phyloP scores from a whole-genome alignment of 2,888 invertebrate genomes.

The Bellardia bayeri region DNA sequence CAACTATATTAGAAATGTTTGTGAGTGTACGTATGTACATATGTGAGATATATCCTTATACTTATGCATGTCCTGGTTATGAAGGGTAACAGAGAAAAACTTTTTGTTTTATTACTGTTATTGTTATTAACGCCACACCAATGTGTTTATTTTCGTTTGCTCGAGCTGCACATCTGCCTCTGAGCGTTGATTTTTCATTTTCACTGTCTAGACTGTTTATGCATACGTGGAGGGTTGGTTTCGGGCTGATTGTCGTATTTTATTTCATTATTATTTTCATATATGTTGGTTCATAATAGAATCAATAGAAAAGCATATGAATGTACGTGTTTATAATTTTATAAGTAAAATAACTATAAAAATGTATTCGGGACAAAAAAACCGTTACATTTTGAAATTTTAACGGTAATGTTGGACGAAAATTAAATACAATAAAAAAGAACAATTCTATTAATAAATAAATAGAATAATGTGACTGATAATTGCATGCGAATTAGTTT shows the following conservation, averaged over 20 bases:
- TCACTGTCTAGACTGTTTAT: constrained; percentile 52
- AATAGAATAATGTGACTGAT: no score
- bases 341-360: not conserved
- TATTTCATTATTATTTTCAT: constrained; percentile 20
- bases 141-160: constrained; percentile 44
- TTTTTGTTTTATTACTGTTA: constrained; percentile 27
- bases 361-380: not conserved
- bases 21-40: not conserved
- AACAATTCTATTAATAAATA: no score
- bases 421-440: no score
- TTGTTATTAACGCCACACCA: constrained; percentile 57
- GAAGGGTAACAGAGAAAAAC: constrained; percentile 48
- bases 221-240: constrained; percentile 54
- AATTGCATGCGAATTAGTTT: no score
- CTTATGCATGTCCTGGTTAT: constrained; percentile 47
- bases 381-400: constrained; percentile 40
- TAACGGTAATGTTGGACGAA: not conserved
- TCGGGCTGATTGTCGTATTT: not conserved
- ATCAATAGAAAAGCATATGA: constrained; percentile 9
- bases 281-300: constrained; percentile 12
- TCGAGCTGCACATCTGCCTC: constrained; percentile 69
- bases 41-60: constrained; percentile 9
- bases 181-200: constrained; percentile 69
- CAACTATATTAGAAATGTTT: constrained; percentile 43
- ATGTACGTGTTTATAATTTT: not conserved